phyloP scores from a whole-genome alignment of 2,888 invertebrate genomes.

The Cinara cedri region DNA sequence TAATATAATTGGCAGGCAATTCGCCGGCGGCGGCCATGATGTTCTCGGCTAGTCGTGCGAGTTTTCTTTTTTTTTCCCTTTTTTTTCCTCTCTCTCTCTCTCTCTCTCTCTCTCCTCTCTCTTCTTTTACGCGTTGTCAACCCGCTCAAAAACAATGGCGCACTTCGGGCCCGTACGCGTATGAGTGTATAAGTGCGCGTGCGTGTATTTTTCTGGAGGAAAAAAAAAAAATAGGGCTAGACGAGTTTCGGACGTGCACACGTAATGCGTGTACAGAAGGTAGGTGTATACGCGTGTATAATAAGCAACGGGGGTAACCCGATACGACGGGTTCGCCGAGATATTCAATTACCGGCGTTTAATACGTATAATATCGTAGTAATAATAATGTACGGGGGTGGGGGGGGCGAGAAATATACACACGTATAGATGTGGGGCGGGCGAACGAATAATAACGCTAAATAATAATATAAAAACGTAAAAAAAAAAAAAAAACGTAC shows the following conservation, averaged over 20 bases:
- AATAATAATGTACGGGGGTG: too few species aligned
- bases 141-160: constrained; percentile 55
- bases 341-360: constrained; percentile 45
- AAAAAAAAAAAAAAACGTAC: neutral
- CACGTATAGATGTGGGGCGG: too few species aligned
- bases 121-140: constrained; percentile 26
- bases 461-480: constrained; percentile 2
- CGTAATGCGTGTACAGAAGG: too few species aligned
- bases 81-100: too few species aligned
- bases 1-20: constrained; percentile 56
- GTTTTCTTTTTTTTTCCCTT: constrained; percentile 25
- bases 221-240: constrained; percentile 44
- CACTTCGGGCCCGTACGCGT: neutral
- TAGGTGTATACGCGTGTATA: too few species aligned
- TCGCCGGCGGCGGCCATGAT: constrained; percentile 49
- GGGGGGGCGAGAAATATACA: too few species aligned
- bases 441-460: neutral
- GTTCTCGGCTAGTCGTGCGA: neutral
- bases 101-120: too few species aligned
- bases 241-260: constrained; percentile 34
- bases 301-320: constrained; percentile 44
- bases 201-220: constrained; percentile 3
- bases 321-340: constrained; percentile 46
- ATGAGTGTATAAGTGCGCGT: neutral
- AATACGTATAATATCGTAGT: too few species aligned